Percentiles rank a stretch among this genome's conserved stretches.
These are phyloP conservation scores for Epirrita christyi DNA, from an alignment of 2,888 invertebrate genomes.

Conservation along the genomic window DNA sequence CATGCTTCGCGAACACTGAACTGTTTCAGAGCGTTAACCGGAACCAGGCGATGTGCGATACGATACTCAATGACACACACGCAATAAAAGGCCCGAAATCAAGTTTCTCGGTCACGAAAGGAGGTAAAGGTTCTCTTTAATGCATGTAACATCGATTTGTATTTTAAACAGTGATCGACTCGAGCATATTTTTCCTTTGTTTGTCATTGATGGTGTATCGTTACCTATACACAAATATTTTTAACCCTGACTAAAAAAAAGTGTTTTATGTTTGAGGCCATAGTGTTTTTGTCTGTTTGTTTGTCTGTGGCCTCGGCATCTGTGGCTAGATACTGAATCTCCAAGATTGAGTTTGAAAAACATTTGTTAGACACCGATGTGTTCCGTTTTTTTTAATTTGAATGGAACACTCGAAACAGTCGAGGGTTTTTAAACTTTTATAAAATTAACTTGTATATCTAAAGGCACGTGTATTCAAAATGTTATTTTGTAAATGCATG, in stretches of 20 bases:
- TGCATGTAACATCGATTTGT: constrained; percentile 45
- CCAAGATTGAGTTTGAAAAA: too few relatives aligned
- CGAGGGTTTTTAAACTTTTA: too few relatives aligned
- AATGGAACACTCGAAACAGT: too few relatives aligned
- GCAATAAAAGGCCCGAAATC: constrained; percentile 46
- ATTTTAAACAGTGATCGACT: constrained; percentile 46
- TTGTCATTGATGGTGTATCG: constrained; percentile 42
- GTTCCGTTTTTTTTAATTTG: too few relatives aligned
- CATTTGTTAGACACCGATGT: too few relatives aligned
- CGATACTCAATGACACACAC: constrained; percentile 41
- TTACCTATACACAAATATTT: constrained; percentile 19
- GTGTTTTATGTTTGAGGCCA: too few relatives aligned
- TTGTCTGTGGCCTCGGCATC: too few relatives aligned
- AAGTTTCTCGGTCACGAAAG: constrained; percentile 60
- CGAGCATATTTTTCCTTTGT: constrained; percentile 46
- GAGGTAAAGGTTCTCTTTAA: constrained; percentile 58
- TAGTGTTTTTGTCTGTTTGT: too few relatives aligned
- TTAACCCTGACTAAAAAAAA: too few relatives aligned
- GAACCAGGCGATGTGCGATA: constrained; percentile 34
- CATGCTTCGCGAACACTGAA: constrained; percentile 58
- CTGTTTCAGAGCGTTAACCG: constrained; percentile 48
- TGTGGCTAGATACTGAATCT: too few relatives aligned
- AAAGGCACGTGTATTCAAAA: constrained; percentile 28
- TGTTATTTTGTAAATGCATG: constrained; percentile 38
- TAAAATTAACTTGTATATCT: too few relatives aligned